Conservation (phyloP, 2,797 vertebrate genomes). For the Chaetodon trifasciatus region DNA sequence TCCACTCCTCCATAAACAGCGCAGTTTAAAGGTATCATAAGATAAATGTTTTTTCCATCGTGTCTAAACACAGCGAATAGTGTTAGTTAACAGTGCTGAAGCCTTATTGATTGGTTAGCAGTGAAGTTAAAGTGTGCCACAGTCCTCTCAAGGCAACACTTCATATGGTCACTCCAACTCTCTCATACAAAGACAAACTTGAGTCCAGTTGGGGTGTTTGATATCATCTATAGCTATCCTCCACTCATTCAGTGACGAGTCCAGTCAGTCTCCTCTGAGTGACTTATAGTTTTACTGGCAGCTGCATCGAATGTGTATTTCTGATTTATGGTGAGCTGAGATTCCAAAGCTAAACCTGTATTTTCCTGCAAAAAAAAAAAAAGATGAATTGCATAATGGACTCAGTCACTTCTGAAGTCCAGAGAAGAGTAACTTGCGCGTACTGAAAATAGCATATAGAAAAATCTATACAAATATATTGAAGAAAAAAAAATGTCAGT, state of each 20-base stretch:
- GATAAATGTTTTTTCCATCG: conserved; percentile 48
- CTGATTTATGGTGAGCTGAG: conserved; percentile 48
- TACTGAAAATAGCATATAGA: conserved; percentile 58
- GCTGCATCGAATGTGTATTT: conserved; percentile 50
- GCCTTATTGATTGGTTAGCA: conserved; percentile 66
- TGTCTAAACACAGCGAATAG: conserved; percentile 56
- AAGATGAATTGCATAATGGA: conserved; percentile 77
- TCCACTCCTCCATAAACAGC: neutral
- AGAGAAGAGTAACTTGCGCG: conserved; percentile 23
- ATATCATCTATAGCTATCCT: neutral
- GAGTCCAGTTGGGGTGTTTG: conserved; percentile 20
- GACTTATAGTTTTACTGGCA: conserved; percentile 6
- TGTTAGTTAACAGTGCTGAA: conserved; percentile 79
- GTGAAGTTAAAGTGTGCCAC: conserved; percentile 47
- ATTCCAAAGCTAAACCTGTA: conserved; percentile 71
- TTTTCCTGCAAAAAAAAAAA: conserved; percentile 53
- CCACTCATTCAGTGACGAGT: conserved; percentile 8
- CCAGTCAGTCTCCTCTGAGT: neutral
- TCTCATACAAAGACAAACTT: conserved; percentile 23
- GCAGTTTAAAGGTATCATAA: conserved; percentile 19
- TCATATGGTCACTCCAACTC: conserved; percentile 59
- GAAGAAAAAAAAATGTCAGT: conserved; percentile 24
- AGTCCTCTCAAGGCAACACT: conserved; percentile 67
- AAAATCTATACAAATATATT: conserved; percentile 66
- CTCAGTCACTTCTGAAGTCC: conserved; percentile 45